Evolutionary conservation across 2,113 vertebrate genomes (phyloP).

Genomic region (Cavia aperea): DNA sequence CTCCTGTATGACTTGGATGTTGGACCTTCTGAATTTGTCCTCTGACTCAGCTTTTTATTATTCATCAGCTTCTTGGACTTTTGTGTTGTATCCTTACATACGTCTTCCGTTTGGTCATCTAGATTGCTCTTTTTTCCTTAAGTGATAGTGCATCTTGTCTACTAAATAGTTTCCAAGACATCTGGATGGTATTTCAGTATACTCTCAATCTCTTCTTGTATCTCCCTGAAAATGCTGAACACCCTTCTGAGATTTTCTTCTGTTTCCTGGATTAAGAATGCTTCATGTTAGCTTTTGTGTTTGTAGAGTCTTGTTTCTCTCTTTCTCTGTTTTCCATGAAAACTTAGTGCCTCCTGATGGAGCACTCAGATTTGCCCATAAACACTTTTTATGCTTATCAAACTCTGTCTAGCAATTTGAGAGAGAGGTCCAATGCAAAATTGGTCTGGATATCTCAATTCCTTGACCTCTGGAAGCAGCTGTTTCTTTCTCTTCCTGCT

Average conservation of each 20-base stretch:
- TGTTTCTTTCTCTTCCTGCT: neutral
- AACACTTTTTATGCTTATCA: neutral
- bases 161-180: neutral
- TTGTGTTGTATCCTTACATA: no score
- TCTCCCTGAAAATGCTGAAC: neutral
- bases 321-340: neutral
- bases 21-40: neutral
- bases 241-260: neutral
- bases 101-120: no score
- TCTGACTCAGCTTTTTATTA: neutral
- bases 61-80: no score
- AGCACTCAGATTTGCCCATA: neutral
- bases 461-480: neutral
- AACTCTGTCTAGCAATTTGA: neutral
- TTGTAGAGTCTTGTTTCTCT: neutral
- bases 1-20: neutral
- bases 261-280: neutral
- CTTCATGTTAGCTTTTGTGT: no score
- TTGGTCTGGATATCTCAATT: neutral
- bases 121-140: neutral
- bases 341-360: neutral
- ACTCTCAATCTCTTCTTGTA: neutral
- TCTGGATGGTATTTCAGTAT: neutral
- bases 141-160: neutral
- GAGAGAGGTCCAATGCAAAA: neutral